These are phyloP conservation scores for human (Homo sapiens) DNA, from an alignment of 2,113 vertebrate genomes.

Conservation along the genomic window DNA sequence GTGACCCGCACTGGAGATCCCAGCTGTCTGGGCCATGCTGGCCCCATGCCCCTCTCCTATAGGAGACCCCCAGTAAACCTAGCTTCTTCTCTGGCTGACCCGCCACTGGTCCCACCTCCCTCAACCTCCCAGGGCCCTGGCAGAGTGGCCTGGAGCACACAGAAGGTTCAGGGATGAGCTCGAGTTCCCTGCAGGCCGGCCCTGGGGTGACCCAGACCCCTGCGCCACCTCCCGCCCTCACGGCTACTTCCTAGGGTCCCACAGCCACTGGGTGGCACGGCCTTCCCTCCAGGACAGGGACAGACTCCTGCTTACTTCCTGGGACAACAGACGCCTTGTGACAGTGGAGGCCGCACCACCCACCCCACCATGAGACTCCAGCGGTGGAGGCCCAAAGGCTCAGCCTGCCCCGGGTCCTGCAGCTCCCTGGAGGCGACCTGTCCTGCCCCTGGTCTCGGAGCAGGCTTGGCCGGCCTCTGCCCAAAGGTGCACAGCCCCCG, in stretches of 20 bases:
- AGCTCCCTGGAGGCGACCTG: not conserved
- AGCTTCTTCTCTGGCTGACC: not conserved
- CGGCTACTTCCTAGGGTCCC: not conserved
- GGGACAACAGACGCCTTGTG: not conserved
- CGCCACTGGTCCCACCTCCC: no score
- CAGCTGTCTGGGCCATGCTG: no score
- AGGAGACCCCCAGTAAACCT: not conserved
- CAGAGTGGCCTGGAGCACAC: not conserved
- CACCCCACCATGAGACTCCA: not conserved
- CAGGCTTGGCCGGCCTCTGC: not conserved
- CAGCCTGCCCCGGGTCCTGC: not conserved
- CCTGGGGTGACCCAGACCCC: not conserved
- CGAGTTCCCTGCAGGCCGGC: not conserved
- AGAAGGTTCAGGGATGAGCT: not conserved
- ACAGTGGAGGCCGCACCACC: not conserved
- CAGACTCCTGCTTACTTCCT: not conserved
- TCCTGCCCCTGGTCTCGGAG: not conserved
- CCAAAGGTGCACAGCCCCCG: not conserved
- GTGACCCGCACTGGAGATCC: not conserved
- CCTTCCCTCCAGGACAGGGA: not conserved
- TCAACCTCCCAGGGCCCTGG: not conserved
- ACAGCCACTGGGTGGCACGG: no score
- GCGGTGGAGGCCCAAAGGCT: not conserved
- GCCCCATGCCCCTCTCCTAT: no score
- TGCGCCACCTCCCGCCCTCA: not conserved